phyloP scores from a whole-genome alignment of 2,797 vertebrate species.

The Acrocephalus scirpaceus region DNA sequence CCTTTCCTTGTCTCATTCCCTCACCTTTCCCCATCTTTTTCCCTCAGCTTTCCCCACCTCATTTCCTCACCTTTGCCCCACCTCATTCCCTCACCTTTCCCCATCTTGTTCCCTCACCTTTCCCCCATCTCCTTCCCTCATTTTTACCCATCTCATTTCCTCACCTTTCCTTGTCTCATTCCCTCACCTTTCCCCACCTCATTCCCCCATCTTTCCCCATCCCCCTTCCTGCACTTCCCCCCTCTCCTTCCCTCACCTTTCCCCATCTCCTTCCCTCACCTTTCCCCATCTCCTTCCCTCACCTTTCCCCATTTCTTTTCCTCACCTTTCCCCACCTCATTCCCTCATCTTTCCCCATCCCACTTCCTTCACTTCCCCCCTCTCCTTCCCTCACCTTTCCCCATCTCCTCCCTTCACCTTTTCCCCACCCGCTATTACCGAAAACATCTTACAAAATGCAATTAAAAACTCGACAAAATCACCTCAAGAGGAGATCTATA shows the following conservation, averaged over 20 bases:
- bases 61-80: accelerated
- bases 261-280: accelerated
- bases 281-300: accelerated
- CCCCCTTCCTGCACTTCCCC: too few species aligned
- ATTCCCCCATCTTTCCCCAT: not conserved
- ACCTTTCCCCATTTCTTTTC: accelerated
- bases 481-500: not conserved
- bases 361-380: not conserved
- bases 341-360: not conserved
- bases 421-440: not conserved
- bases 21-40: not conserved
- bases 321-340: too few species aligned
- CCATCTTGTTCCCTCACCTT: not conserved
- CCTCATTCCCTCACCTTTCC: not conserved
- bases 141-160: not conserved
- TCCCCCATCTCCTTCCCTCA: too few species aligned
- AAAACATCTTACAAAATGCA: not conserved
- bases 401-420: not conserved
- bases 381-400: not conserved
- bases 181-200: not conserved
- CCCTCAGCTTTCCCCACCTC: accelerated
- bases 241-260: not conserved
- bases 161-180: not conserved
- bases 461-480: not conserved
- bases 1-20: accelerated